Base-by-base conservation (phyloP, 2,888 invertebrate species). In the Hedychridium roseum region DNA sequence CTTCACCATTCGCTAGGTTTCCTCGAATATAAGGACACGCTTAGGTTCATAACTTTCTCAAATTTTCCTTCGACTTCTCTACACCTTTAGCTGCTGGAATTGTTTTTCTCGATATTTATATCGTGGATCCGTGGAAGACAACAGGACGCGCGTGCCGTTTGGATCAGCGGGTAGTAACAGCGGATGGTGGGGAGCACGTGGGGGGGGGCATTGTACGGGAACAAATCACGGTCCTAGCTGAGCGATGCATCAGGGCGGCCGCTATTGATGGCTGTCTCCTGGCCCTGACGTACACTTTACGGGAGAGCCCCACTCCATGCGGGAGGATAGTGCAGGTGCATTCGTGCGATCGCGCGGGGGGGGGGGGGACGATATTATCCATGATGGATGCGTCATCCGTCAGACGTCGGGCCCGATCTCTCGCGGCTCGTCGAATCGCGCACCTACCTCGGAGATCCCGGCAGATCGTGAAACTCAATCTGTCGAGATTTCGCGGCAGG, bases 231-330 rank as follows among this genome's bases (percentile, higher is more conserved):
- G 40, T 40, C 20, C 18, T 21, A 47, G 27, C 27, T 40, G 54
- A 50, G 40, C 50, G 39, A 55, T 60, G 63, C 62, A 57, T 62
- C 59, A 55, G 52, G 49, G 21, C 36, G 48, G 43, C 38, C 43
- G 31, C 57, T 58, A 58, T 64, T 58, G 64, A 64, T 60, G 60
- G 57, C 62, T 65, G 65, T 65, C 65, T 58, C 53, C 64, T 60
- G 62, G 51, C 50, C 57, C 60, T 64, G 64, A 64, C 64, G 56
- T 60, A 40, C 41, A 37, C 41, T 47, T 34, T 44, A 36, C 28
- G 46, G 32, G 36, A 43, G 23, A 16, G 34, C 32, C 41, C 26
- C 26, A 32, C 36, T 39, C 21, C 36, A 27, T 14, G 37, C 36
- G 11, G 28, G 11, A 11, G 11, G 28, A 28, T 7, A 28, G n/a